Percentiles rank a stretch among this genome's conserved stretches.
Conservation (phyloP, 1,140 invertebrate species). For the Copidosoma floridanum region DNA sequence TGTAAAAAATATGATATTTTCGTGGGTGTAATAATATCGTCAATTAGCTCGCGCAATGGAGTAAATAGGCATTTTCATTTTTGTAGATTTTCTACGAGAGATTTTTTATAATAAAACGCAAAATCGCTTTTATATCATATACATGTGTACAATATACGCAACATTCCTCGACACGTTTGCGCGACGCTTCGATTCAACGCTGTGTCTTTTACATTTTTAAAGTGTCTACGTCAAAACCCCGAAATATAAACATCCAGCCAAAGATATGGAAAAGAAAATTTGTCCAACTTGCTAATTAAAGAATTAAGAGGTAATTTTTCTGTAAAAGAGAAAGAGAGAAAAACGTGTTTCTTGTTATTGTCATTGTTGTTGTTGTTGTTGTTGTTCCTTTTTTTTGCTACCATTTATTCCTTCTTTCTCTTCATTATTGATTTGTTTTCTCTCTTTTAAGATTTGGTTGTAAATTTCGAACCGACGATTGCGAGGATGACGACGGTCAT, state of each 20-base stretch:
- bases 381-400: not conserved
- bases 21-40: constrained; percentile 3
- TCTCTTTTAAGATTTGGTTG: too few relatives aligned
- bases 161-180: constrained; percentile 15
- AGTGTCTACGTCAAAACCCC: constrained; percentile 16
- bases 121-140: too few relatives aligned
- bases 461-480: constrained; percentile 11
- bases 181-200: not conserved
- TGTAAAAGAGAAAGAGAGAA: not conserved
- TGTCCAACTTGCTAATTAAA: constrained; percentile 16
- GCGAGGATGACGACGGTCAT: too few relatives aligned
- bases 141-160: constrained; percentile 1
- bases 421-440: too few relatives aligned
- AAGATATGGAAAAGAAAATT: constrained; percentile 20
- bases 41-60: constrained; percentile 5
- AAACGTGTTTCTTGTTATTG: constrained; percentile 12
- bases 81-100: constrained; percentile 17
- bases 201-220: not conserved
- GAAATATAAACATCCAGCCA: constrained; percentile 17
- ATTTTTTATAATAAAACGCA: too few relatives aligned
- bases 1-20: not conserved
- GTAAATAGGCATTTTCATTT: constrained; percentile 12
- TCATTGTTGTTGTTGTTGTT: not conserved
- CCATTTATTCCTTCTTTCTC: too few relatives aligned
- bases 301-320: not conserved